Evolutionary conservation across 1,140 invertebrate genomes (phyloP).

Genomic region (Scaptodrosophila lebanonensis): DNA sequence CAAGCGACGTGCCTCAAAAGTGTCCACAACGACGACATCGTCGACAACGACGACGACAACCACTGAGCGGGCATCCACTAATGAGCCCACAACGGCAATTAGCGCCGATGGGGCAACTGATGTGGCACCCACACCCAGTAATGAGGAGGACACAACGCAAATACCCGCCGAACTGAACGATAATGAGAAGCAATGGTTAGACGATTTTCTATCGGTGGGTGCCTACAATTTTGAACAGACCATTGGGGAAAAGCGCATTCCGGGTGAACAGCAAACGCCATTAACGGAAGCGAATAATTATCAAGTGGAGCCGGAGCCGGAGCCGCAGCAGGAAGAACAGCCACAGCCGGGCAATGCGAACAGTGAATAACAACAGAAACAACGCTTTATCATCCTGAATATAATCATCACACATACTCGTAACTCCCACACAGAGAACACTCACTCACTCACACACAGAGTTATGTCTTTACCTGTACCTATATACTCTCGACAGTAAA

Average conservation of each 20-base stretch:
- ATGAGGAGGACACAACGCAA: constrained; percentile 7
- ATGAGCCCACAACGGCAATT: constrained; percentile 59
- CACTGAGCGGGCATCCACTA: constrained; percentile 31
- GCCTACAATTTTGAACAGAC: constrained; percentile 69
- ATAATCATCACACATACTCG: constrained; percentile 32
- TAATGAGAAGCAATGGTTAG: constrained; percentile 73
- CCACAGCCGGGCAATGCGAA: too few relatives aligned
- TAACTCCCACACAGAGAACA: not conserved
- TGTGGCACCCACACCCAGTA: not conserved
- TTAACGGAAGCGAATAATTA: constrained; percentile 11
- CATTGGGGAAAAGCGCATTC: constrained; percentile 35
- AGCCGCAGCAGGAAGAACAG: constrained; percentile 15
- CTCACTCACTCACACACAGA: constrained; percentile 6
- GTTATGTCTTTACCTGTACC: constrained; percentile 11
- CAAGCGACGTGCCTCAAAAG: constrained; percentile 33
- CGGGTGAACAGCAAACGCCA: constrained; percentile 17
- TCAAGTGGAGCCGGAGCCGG: constrained; percentile 21
- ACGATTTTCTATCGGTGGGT: constrained; percentile 71
- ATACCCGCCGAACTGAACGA: constrained; percentile 58
- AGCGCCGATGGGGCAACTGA: constrained; percentile 57
- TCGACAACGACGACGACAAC: constrained; percentile 2
- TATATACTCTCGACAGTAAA: constrained; percentile 60
- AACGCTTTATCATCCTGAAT: constrained; percentile 49
- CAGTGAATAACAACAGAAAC: constrained; percentile 4
- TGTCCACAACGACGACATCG: constrained; percentile 4